These are phyloP conservation scores for Empidonax alnorum DNA, from an alignment of 2,113 vertebrate genomes.

Conservation along the genomic window DNA sequence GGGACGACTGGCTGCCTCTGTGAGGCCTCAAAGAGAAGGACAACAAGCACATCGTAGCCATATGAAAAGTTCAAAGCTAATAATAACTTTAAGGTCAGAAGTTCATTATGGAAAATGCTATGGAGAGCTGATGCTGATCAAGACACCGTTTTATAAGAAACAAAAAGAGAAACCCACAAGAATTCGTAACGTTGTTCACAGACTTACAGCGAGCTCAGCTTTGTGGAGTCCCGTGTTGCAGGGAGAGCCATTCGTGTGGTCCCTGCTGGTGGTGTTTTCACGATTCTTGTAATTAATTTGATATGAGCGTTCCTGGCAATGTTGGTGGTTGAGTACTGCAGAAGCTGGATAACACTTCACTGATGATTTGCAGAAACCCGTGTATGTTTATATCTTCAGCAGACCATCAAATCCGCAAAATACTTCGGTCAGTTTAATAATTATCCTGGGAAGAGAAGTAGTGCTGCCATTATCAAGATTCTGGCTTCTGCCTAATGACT, in stretches of 20 bases:
- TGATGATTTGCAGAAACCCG: conserved; percentile 55
- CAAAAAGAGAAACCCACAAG: neutral
- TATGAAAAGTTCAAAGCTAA: neutral
- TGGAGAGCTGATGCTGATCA: neutral
- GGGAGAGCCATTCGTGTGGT: neutral
- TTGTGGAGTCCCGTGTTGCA: neutral
- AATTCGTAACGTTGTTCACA: neutral
- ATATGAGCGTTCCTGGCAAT: conserved; percentile 17
- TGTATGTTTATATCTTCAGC: conserved; percentile 46
- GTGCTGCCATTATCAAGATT: neutral
- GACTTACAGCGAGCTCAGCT: neutral
- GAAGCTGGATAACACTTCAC: neutral
- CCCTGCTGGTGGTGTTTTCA: neutral
- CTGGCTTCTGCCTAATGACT: conserved; percentile 18
- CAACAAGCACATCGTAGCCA: neutral
- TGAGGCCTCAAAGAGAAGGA: neutral
- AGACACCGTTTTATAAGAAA: neutral
- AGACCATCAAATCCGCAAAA: conserved; percentile 75
- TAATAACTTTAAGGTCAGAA: neutral
- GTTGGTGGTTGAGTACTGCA: neutral
- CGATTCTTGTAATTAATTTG: neutral
- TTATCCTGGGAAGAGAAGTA: neutral
- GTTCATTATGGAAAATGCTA: neutral
- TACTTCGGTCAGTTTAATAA: conserved; percentile 7
- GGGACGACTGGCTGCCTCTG: neutral